A percentile compares a stretch with the other conserved stretches of the same genome.
These are phyloP conservation scores for Platycheirus rosarum DNA, from an alignment of 2,888 invertebrate species.

Conservation along the genomic window DNA sequence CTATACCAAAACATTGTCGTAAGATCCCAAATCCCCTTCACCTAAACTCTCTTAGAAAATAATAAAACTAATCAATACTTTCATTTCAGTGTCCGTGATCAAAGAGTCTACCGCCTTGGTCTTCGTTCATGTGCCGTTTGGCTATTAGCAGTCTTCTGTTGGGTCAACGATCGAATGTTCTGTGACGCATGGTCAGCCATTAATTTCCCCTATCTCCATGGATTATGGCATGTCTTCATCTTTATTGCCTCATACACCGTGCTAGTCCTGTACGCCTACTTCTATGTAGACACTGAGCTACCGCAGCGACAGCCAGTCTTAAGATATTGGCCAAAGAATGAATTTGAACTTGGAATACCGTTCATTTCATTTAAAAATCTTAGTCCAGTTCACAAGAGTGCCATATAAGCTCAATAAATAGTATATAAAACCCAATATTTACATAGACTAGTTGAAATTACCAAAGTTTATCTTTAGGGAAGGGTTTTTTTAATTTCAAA, in stretches of 20 bases:
- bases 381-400: slow-evolving; percentile 82
- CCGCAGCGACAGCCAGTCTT: slow-evolving; percentile 89
- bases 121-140: slow-evolving; percentile 87
- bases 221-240: slow-evolving; percentile 92
- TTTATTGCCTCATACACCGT: slow-evolving; percentile 91
- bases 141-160: slow-evolving; percentile 88
- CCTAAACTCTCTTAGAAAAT: too few relatives aligned
- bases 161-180: slow-evolving; percentile 90
- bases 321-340: slow-evolving; percentile 90
- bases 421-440: background rate
- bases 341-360: slow-evolving; percentile 90
- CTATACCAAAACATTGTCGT: too few relatives aligned
- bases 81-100: slow-evolving; percentile 79
- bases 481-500: background rate
- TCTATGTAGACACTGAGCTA: slow-evolving; percentile 88
- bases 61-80: background rate
- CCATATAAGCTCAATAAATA: slow-evolving; percentile 57
- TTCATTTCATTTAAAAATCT: slow-evolving; percentile 88
- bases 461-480: slow-evolving; percentile 13
- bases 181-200: slow-evolving; percentile 91
- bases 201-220: slow-evolving; percentile 92
- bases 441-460: slow-evolving; percentile 11
- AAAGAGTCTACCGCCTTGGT: slow-evolving; percentile 88
- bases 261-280: slow-evolving; percentile 90
- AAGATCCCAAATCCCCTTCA: too few relatives aligned